Conservation (phyloP, 2,797 vertebrate species). For the Sebastiscus albofasciatus region DNA sequence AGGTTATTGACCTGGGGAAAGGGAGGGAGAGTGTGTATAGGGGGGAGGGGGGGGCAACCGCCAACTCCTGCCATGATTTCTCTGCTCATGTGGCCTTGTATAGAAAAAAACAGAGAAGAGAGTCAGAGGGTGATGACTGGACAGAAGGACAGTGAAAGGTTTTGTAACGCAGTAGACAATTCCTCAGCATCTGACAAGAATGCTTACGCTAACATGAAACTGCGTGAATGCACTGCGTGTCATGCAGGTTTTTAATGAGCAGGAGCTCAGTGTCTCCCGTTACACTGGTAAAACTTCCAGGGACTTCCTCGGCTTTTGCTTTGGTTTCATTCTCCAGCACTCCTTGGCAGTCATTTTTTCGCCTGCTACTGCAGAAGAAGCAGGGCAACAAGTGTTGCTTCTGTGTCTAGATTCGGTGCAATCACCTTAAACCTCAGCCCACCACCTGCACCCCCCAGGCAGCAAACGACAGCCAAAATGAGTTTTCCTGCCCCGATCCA, state of each 20-base stretch:
- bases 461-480: conserved; percentile 53
- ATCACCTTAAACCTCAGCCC: conserved; percentile 34
- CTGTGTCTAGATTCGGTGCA: conserved; percentile 22
- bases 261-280: conserved; percentile 28
- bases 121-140: background rate
- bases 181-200: conserved; percentile 25
- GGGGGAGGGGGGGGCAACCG: background rate
- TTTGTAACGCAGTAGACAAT: conserved; percentile 1
- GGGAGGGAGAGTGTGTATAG: conserved; percentile 5
- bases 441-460: conserved; percentile 8
- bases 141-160: background rate
- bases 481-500: conserved; percentile 61
- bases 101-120: background rate
- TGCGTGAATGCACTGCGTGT: background rate
- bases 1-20: conserved; percentile 79
- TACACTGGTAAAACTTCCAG: conserved; percentile 30
- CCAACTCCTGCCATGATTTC: conserved; percentile 28
- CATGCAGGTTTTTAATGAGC: conserved; percentile 42
- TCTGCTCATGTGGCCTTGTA: conserved; percentile 4
- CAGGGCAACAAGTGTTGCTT: conserved; percentile 15
- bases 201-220: background rate
- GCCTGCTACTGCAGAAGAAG: background rate
- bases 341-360: conserved; percentile 3
- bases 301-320: background rate
- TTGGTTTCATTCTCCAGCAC: conserved; percentile 7